Base-by-base conservation (phyloP, 2,888 invertebrate genomes). In the Cosmia trapezina region DNA sequence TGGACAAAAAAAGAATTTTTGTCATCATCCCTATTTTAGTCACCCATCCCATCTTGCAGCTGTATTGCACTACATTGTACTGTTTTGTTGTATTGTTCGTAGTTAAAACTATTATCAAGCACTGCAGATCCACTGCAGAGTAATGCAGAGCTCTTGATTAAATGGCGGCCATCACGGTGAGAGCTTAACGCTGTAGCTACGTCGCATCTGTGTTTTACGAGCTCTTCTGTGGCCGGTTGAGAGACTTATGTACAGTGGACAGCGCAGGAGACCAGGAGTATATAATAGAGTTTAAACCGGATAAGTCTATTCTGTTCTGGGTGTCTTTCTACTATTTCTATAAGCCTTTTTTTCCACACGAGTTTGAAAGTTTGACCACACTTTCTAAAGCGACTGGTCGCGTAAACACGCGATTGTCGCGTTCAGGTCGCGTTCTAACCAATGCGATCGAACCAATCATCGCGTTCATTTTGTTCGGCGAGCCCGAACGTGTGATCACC, bases 191-290 rank as follows among this genome's bases (percentile, higher is more conserved):
- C 67, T 80, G 70, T 57, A 73, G 68, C 77, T 68, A 57, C 57
- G 80, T 70, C 67, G 22, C 70, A 72, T 54, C 81, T 73, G 69
- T 80, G 64, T 70, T 70, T 77, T 73, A 80, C 63, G 72, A 62
- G 61, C 22, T 63, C 49, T 43, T 47, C 56, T 63, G 60, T 71
- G 45, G 28, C 33, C 28, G 37, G 56, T 41, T 33, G 59, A 65
- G 41, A 62, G n/a, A 61, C 14, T 4, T 14, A 6, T 37, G 12
- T 53, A 43, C 17, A 17, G 17, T 22, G 17, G n/a, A 60, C 60
- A 60, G 41, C 41, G 22, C n/a, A 5, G 37, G 37, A 37, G 37
- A n/a, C n/a, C n/a, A n/a, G n/a, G n/a, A n/a, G n/a, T n/a, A n/a
- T 37, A 37, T 2, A 37, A 37, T 6, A 37, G 37, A 4, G 37